Evolutionary conservation across 2,797 vertebrate species (phyloP).

Genomic region (Eulemur rubriventer): DNA sequence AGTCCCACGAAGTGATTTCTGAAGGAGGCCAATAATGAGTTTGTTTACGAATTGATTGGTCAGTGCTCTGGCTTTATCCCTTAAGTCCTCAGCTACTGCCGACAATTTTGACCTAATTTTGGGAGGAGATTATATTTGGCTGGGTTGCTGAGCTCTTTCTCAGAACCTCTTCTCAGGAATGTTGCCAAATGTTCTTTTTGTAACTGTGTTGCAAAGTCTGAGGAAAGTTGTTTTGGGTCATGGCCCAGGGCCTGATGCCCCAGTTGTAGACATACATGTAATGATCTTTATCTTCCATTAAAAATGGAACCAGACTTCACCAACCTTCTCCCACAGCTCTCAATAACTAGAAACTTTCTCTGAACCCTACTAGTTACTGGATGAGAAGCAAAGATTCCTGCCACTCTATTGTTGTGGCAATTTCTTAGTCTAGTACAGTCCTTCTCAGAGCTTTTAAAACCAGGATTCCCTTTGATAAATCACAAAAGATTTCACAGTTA

Average conservation of each 20-base stretch:
- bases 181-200: slow-evolving; percentile 65
- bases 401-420: neutral
- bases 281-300: neutral
- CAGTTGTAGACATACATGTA: neutral
- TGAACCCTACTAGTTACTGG: neutral
- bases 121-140: slow-evolving; percentile 63
- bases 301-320: neutral
- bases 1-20: neutral
- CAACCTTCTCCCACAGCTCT: neutral
- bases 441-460: neutral
- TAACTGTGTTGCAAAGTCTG: slow-evolving; percentile 64
- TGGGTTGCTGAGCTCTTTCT: slow-evolving; percentile 60
- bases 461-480: neutral
- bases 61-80: slow-evolving; percentile 8
- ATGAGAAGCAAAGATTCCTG: neutral
- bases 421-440: neutral
- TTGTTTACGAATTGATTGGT: neutral
- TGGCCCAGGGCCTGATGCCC: slow-evolving; percentile 59
- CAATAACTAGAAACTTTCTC: neutral
- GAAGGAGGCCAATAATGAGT: neutral
- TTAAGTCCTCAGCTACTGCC: neutral
- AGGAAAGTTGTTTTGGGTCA: slow-evolving; percentile 65
- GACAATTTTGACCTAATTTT: slow-evolving; percentile 75
- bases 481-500: neutral
- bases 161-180: slow-evolving; percentile 62